A percentile compares a stretch with the other conserved stretches of the same genome.
These are phyloP conservation scores for Galleria mellonella DNA, from an alignment of 1,140 invertebrate species.

Conservation along the genomic window DNA sequence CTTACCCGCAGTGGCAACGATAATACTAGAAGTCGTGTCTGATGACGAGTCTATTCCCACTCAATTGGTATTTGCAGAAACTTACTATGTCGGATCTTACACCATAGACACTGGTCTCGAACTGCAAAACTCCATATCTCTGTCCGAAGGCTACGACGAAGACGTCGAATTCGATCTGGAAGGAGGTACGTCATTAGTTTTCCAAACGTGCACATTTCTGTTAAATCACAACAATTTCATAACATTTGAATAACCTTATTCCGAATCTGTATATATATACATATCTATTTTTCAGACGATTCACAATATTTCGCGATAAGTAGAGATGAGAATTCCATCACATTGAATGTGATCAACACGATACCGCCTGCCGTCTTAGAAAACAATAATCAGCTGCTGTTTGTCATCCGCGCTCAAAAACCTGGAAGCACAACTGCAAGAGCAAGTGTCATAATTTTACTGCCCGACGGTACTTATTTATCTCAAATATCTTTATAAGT, in stretches of 20 bases:
- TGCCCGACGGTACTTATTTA: conserved; percentile 12
- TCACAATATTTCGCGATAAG: conserved; percentile 20
- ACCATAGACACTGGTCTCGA: conserved; percentile 8
- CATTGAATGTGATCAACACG: conserved; percentile 4
- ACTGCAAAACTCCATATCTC: conserved; percentile 10
- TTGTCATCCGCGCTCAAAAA: conserved; percentile 14
- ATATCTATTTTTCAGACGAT: conserved; percentile 19
- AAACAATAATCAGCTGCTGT: conserved; percentile 21
- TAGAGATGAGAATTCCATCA: conserved; percentile 7
- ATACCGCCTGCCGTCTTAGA: conserved; percentile 18
- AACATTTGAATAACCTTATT: too few relatives aligned
- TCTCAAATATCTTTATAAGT: neutral
- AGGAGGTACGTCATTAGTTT: conserved; percentile 22
- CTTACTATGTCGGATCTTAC: conserved; percentile 18
- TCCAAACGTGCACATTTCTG: neutral
- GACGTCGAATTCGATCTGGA: conserved; percentile 14
- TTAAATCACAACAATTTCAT: too few relatives aligned
- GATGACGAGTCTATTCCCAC: neutral
- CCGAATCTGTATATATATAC: too few relatives aligned
- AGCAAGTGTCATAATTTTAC: conserved; percentile 18
- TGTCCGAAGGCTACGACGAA: conserved; percentile 14
- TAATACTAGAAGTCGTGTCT: conserved; percentile 6
- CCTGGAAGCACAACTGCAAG: conserved; percentile 2
- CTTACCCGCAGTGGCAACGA: conserved; percentile 6
- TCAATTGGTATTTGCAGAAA: conserved; percentile 7